Conservation (phyloP, 1,140 invertebrate species). For the Ceratina australensis region DNA sequence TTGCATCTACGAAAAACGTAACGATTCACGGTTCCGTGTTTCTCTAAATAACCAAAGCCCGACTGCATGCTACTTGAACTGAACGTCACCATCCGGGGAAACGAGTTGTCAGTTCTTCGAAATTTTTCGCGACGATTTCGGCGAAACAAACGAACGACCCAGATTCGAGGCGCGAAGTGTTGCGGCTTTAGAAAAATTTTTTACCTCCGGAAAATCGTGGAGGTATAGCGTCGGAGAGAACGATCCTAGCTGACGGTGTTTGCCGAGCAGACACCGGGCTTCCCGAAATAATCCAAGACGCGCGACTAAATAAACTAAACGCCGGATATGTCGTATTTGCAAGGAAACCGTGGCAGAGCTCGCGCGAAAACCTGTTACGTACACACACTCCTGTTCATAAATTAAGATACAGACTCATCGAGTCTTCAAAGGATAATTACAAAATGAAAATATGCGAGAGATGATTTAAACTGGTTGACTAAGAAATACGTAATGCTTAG, state of each 20-base stretch:
- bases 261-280: not conserved
- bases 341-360: not conserved
- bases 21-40: not conserved
- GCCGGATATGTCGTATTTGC: slow-evolving; percentile 17
- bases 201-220: too few relatives aligned
- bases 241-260: not conserved
- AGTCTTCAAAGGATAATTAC: too few relatives aligned
- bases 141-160: not conserved
- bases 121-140: not conserved
- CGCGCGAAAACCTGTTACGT: too few relatives aligned
- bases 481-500: too few relatives aligned
- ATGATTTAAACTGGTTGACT: too few relatives aligned
- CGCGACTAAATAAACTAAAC: slow-evolving; percentile 26
- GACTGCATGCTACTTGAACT: not conserved
- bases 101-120: not conserved
- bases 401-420: too few relatives aligned
- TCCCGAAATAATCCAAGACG: slow-evolving; percentile 25
- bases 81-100: too few relatives aligned
- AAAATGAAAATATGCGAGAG: too few relatives aligned
- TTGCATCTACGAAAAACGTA: not conserved
- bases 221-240: not conserved
- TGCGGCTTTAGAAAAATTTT: not conserved
- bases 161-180: not conserved
- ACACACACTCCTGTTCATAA: too few relatives aligned
- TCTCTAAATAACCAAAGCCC: slow-evolving; percentile 6